phyloP scores from a whole-genome alignment of 2,888 invertebrate genomes.

The Teinopalpus imperialis region DNA sequence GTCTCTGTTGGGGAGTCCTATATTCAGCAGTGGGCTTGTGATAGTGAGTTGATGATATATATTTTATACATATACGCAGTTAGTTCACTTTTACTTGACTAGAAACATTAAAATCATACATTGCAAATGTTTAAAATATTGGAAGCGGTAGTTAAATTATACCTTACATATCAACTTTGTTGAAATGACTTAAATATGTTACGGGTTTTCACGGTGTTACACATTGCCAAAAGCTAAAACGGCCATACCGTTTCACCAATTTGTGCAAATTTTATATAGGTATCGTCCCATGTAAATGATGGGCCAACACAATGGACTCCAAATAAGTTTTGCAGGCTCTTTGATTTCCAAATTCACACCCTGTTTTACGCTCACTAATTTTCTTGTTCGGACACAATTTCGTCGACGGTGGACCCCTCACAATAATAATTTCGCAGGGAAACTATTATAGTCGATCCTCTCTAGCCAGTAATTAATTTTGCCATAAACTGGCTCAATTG shows the following conservation, averaged over 20 bases:
- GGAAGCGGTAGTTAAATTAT: too few relatives aligned
- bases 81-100: too few relatives aligned
- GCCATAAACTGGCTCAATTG: constrained; percentile 78
- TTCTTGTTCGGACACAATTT: constrained; percentile 82
- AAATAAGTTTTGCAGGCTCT: constrained; percentile 69
- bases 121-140: too few relatives aligned
- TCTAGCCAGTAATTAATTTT: constrained; percentile 79
- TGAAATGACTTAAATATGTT: constrained; percentile 9
- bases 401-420: constrained; percentile 61
- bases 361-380: constrained; percentile 81
- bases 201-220: constrained; percentile 1
- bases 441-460: constrained; percentile 80
- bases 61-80: too few relatives aligned
- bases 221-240: constrained; percentile 49
- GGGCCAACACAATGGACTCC: constrained; percentile 66
- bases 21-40: too few relatives aligned
- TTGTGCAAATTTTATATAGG: constrained; percentile 60
- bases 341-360: constrained; percentile 80
- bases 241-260: constrained; percentile 50
- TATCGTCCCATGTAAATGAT: constrained; percentile 75
- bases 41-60: too few relatives aligned
- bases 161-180: neutral
- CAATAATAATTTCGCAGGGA: constrained; percentile 77
- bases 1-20: too few relatives aligned
- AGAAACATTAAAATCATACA: too few relatives aligned